Base-by-base conservation (phyloP, 1,140 invertebrate species). In the Solenopsis fugax region DNA sequence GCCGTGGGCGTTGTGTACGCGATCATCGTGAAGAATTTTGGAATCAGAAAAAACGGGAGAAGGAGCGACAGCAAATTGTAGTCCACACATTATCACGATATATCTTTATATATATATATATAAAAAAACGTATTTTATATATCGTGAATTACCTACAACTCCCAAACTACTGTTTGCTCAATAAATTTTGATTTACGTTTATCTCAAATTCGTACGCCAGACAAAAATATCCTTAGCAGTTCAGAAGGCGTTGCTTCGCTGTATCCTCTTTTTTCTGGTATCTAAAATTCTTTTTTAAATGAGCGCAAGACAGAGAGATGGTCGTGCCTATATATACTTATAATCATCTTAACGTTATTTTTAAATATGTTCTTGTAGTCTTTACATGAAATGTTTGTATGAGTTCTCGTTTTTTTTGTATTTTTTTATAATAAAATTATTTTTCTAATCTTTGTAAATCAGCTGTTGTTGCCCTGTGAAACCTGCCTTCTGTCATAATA, bases 401-500 rank as follows among this genome's bases (percentile, higher is more conserved):
- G 85, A 84, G 88, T 92, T 93, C 82, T 88, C 87, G 73, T 88
- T 92, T 93, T 92, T 91, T 92, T 92, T 89, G 45, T 92, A 85
- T 91, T 94, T 92, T 93, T 94, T 91, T 93, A 93, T 94, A 95
- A 94, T 95, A 95, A 94, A 94, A 93, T 94, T 94, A 94, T 92
- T 90, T 91, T 93, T 91, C 91, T 94, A 93, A 94, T 93, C 92
- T 92, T 95, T 93, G 91, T 95, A 92, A 92, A 95, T 95, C 89
- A 94, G 93, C 93, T 94, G 92, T 95, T 95, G 95, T 95, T 95
- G 95, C 94, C 94, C 95, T 93, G 94, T 95, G 95, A 95, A 95
- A 95, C 95, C 94, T 95, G 94, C 94, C 94, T 95, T 95, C 94
- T 95, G 94, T 95, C 94, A 95, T 94, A 95, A 95, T 94, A 95